Base-by-base conservation (phyloP, 2,797 vertebrate genomes). In the Epinephelus coioides region DNA sequence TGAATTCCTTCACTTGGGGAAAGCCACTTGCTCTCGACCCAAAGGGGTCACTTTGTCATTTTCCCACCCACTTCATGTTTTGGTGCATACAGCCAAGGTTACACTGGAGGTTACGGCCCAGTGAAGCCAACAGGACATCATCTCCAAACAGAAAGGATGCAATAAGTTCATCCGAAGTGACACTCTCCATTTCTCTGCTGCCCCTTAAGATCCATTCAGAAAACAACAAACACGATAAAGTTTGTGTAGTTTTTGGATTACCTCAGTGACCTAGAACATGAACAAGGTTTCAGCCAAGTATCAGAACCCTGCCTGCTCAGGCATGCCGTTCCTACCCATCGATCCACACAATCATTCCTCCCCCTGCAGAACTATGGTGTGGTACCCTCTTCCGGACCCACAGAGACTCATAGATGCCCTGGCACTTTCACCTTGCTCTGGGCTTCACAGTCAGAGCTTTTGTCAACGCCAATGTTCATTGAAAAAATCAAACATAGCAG, bases 201-300 rank as follows among this genome's bases (percentile, higher is more conserved):
- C 40, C 23, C 12, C 23, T 44, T 54, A 38, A 49, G 43, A 73
- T 34, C 50, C 14, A 44, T 18, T 43, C 18, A 44, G 18, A 40
- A 40, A 65, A 46, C 19, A 46, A 61, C 46, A 62, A 66, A 63
- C 2, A 23, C 3, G 59, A 67, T 38, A 71, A 47, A 66, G 27
- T 30, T 30, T 30, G 27, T 30, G 27, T 30, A 30, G 27, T 17
- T 27, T 23, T 68, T 73, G 56, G 11, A 50, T 18, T 2, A 13
- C 27, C 17, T 62, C 30, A 18, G 27, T 56, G 34, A 77, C 21
- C 46, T 46, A 59, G 27, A 43, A 59, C 66, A 69, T 6, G 25
- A 61, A 25, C 47, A 51, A 50, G 15, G 5, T 10, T 49, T 34
- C 9, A 3, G n/a, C 8, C 7, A 6, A 34, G 43, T 49, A 11